Percentiles rank a stretch among this genome's conserved stretches.
These are phyloP conservation scores for Pristionchus maxplancki DNA, from an alignment of 2,888 invertebrate genomes.

Conservation along the genomic window DNA sequence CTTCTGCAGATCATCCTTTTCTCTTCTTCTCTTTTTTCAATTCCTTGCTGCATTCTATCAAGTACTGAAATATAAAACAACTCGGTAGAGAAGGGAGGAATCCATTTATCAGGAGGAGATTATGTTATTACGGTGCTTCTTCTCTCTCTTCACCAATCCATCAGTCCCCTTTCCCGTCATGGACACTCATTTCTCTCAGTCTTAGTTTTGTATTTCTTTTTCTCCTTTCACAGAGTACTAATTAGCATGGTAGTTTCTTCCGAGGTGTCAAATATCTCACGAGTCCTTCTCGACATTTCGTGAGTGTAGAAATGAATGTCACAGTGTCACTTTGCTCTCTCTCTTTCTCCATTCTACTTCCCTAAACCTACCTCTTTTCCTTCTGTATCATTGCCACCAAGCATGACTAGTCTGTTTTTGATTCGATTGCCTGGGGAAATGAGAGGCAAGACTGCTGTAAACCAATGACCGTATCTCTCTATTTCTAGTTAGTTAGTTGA, in stretches of 20 bases:
- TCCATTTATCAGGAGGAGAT: conserved; percentile 2
- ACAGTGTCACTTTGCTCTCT: neutral
- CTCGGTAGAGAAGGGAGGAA: neutral
- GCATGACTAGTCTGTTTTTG: neutral
- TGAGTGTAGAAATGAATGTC: neutral
- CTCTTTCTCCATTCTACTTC: neutral
- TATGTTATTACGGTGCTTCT: conserved; percentile 21
- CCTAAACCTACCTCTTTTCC: neutral
- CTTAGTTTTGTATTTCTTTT: neutral
- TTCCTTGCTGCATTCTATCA: neutral
- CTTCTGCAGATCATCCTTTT: neutral
- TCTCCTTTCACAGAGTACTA: neutral
- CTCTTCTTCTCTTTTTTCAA: neutral
- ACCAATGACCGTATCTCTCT: neutral
- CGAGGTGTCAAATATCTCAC: neutral
- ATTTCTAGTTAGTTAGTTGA: neutral
- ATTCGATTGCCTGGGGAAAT: neutral
- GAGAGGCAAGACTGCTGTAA: neutral
- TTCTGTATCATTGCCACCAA: neutral
- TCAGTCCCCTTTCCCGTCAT: neutral
- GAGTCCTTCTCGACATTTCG: neutral
- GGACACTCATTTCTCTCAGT: neutral
- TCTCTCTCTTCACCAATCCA: neutral
- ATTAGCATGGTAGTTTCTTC: neutral
- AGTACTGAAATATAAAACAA: neutral